Conservation (phyloP, 2,797 vertebrate genomes). For the Botia kubotai region DNA sequence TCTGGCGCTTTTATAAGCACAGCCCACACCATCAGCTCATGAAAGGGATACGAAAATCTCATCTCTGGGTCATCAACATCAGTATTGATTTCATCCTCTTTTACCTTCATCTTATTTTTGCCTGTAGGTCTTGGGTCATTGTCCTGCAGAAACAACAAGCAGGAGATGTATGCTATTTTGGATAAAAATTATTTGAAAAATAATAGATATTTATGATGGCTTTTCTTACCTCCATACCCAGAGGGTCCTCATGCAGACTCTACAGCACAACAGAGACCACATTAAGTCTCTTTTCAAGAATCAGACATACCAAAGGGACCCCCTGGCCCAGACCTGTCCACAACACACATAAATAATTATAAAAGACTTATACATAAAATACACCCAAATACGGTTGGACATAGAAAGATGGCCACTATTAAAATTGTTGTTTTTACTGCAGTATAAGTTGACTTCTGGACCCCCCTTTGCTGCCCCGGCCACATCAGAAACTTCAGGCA, state of each 20-base stretch:
- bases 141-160: constrained; percentile 73
- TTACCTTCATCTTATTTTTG: constrained; percentile 90
- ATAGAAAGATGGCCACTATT: not conserved
- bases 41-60: constrained; percentile 93
- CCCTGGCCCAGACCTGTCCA: too few species aligned
- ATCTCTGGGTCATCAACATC: constrained; percentile 93
- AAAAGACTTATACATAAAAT: not conserved
- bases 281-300: too few species aligned
- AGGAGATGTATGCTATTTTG: not conserved
- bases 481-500: constrained; percentile 91
- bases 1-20: constrained; percentile 95
- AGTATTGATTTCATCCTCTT: constrained; percentile 92
- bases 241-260: not conserved
- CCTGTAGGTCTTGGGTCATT: constrained; percentile 88
- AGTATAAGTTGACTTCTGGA: constrained; percentile 86
- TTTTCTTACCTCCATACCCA: not conserved
- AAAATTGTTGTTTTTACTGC: constrained; percentile 7
- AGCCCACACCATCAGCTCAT: constrained; percentile 95
- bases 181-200: not conserved
- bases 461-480: constrained; percentile 98
- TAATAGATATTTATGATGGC: not conserved
- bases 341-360: not conserved
- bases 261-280: too few species aligned
- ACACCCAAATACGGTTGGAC: not conserved
- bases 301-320: too few species aligned